phyloP scores from a whole-genome alignment of 1,140 invertebrate species.

The Diachasma alloeum region DNA sequence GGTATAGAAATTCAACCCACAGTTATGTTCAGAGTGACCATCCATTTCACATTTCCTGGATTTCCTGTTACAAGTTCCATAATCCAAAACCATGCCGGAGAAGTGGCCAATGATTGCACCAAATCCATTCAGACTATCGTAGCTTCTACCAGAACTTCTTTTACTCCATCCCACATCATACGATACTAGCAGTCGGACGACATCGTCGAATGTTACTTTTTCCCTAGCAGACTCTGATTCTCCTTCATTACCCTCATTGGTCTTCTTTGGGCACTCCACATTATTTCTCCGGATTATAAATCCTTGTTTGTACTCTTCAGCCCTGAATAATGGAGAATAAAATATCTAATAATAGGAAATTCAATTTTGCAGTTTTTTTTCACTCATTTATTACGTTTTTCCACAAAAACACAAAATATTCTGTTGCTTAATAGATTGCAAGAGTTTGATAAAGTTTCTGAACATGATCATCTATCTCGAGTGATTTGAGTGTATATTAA shows the following conservation, averaged over 20 bases:
- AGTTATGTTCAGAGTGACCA: neutral
- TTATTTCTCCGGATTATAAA: too few relatives aligned
- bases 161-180: constrained; percentile 19
- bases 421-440: too few relatives aligned
- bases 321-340: too few relatives aligned
- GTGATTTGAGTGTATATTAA: too few relatives aligned
- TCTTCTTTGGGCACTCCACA: neutral
- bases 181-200: neutral
- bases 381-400: too few relatives aligned
- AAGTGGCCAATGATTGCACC: neutral
- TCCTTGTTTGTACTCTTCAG: too few relatives aligned
- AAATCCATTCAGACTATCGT: constrained; percentile 17
- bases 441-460: too few relatives aligned
- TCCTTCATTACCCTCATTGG: neutral
- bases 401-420: too few relatives aligned
- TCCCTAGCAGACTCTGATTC: too few relatives aligned
- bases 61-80: neutral
- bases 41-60: neutral
- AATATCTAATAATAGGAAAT: too few relatives aligned
- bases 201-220: neutral
- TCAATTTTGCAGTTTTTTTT: too few relatives aligned
- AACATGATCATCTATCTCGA: too few relatives aligned
- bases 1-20: neutral
- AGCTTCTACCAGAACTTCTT: neutral
- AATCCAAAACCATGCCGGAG: neutral